These are phyloP conservation scores for Macrophya alboannulata DNA, from an alignment of 2,888 invertebrate genomes.

Conservation along the genomic window DNA sequence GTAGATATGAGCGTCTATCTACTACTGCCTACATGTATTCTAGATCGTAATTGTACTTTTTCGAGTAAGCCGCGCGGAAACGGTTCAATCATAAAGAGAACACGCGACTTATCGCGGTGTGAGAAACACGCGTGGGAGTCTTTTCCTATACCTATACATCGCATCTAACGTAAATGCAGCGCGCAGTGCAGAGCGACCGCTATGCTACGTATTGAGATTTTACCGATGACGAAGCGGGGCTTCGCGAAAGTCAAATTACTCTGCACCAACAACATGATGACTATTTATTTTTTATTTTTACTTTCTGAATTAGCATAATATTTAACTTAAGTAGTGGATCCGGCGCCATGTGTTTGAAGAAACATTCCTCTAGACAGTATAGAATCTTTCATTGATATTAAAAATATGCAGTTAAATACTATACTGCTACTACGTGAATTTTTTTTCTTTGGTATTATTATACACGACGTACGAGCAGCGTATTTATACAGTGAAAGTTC, in stretches of 20 bases:
- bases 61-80: slow-evolving; percentile 1
- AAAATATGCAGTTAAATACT: neutral
- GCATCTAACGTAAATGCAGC: neutral
- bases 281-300: neutral
- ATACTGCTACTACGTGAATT: neutral
- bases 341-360: neutral
- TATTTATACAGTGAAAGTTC: neutral
- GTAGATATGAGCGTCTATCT: neutral
- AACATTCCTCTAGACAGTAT: neutral
- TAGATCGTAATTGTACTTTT: neutral
- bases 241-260: neutral
- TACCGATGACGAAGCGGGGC: neutral
- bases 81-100: slow-evolving; percentile 37
- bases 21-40: neutral
- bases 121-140: slow-evolving; percentile 11
- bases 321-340: no score
- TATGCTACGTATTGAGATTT: neutral
- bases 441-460: neutral
- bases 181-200: no score
- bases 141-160: neutral
- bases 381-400: neutral
- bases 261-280: neutral
- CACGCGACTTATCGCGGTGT: neutral
- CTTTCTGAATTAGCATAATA: neutral
- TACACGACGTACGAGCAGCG: neutral